Evolutionary conservation across 2,113 vertebrate genomes (phyloP), one percentile per base, ranked within the genome.

Genomic region (Lampris megalopsis): DNA sequence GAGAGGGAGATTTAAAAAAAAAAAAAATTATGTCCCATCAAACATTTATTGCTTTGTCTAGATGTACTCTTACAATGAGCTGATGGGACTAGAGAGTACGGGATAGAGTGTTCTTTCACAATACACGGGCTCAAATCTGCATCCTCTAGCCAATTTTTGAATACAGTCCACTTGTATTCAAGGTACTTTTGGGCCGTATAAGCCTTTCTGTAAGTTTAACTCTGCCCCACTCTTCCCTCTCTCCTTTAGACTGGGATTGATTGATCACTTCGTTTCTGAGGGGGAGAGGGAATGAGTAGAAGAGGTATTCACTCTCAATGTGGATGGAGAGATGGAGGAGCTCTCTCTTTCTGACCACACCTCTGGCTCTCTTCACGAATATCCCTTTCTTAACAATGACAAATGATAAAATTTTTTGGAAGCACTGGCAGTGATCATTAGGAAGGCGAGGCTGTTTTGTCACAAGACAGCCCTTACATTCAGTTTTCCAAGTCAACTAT

Each of bases 231-330:
- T 61, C 52, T 61, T 83, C 76, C 76, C 53, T 77, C 80, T 87
- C 89, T 83, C 88, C 4, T 6, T 80, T 78, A 81, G 88, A 49
- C 54, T 68, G 48, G 24, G 71, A 74, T 83, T 94, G 92, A 94
- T 92, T 92, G 92, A 94, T 94, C 91, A 90, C 89, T 89, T 91
- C 71, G 75, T 86, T 92, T 73, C 84, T 87, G 69, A 84, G 71
- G 68, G 75, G 79, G 81, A 80, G 76, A 79, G 62, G 74, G 56
- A 79, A 75, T 80, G 66, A 80, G 77, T 67, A 64, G 57, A 85
- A 76, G 84, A 86, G 82, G 67, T 89, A 62, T 85, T 68, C 75
- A 78, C 63, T 80, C 65, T 80, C 43, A 75, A 49, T 73, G 49
- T 49, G 3, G 71, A 81, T 50, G 59, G 36, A 68, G 36, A 3